Base-by-base conservation (phyloP, 2,113 vertebrate species). In the Zapus hudsonius region DNA sequence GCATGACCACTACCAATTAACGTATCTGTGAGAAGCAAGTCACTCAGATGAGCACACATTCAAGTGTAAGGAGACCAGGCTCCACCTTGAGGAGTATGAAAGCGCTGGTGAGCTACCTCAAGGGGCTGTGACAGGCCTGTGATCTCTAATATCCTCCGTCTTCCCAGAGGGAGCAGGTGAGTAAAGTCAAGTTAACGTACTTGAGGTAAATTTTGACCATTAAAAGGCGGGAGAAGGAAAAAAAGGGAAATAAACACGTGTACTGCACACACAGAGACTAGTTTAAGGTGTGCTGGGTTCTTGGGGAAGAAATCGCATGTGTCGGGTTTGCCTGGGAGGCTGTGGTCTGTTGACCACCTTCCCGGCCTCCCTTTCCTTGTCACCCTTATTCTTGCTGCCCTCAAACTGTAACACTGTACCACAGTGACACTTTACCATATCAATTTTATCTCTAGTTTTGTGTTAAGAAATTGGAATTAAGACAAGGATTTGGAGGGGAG, bases 391-490 rank as follows among this genome's bases (percentile, higher is more conserved):
- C 61, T 80, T 64, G 70, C 61, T 80, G 27, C 15, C 29, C 5
- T 78, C 36, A 16, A 10, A 47, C 69, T 75, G 38, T 4, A 66
- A 63, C 74, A 16, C 36, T 75, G 38, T 4, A 66, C 69, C 74
- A 23, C 33, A 80, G 57, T 47, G 89, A 79, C 40, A 19, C 59
- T 83, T 66, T 64, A 33, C 31, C 31, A 27, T 17, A 63, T 33
- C 55, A 74, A 38, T 52, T 86, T 89, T 23, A 38, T 84, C 66
- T 93, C 84, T 63, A 89, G 23, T 8, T 47, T 57, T 15, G 4
- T 23, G 16, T 87, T 92, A 64, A 73, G 64, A 96, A 88, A 93
- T 27, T 73, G 81, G 38, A 6, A 22, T 90, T 44, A 57, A 47
- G 25, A 57, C 9, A 40, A 93, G 57, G 23, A n/a, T 44, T 82